A percentile compares a stretch with the other conserved stretches of the same genome.
Evolutionary conservation across 1,140 invertebrate species (phyloP).

Genomic region (Lucilia sericata): DNA sequence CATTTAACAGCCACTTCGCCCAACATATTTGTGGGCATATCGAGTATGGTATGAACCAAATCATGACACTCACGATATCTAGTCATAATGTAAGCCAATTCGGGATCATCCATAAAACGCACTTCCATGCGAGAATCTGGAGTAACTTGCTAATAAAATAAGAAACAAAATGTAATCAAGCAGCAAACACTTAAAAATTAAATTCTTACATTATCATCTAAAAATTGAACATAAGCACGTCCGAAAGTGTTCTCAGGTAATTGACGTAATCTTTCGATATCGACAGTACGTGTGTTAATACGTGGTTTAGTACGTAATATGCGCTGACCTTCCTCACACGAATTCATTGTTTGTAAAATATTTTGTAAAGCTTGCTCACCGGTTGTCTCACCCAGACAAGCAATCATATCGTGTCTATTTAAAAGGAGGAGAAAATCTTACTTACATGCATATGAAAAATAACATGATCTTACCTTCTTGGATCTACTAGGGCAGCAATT

Average conservation of each 20-base stretch:
- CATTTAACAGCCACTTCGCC: slow-evolving; percentile 95
- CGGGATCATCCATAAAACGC: slow-evolving; percentile 90
- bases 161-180: background rate
- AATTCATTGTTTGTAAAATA: slow-evolving; percentile 74
- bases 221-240: slow-evolving; percentile 85
- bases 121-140: slow-evolving; percentile 91
- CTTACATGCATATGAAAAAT: no score
- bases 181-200: background rate
- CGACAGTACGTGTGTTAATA: slow-evolving; percentile 86
- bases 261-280: slow-evolving; percentile 77
- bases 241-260: slow-evolving; percentile 87
- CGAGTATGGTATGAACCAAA: slow-evolving; percentile 89
- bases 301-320: slow-evolving; percentile 85
- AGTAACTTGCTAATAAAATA: slow-evolving; percentile 81
- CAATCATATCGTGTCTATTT: slow-evolving; percentile 89
- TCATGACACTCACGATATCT: slow-evolving; percentile 97
- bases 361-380: slow-evolving; percentile 78
- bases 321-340: slow-evolving; percentile 75
- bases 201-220: slow-evolving; percentile 78
- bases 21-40: slow-evolving; percentile 96
- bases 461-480: slow-evolving; percentile 65
- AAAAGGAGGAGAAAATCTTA: background rate
- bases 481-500: slow-evolving; percentile 79
- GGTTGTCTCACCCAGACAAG: slow-evolving; percentile 91
- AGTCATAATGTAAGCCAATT: slow-evolving; percentile 96